Conservation (phyloP, 2,888 invertebrate species). For the Melanchra persicariae region DNA sequence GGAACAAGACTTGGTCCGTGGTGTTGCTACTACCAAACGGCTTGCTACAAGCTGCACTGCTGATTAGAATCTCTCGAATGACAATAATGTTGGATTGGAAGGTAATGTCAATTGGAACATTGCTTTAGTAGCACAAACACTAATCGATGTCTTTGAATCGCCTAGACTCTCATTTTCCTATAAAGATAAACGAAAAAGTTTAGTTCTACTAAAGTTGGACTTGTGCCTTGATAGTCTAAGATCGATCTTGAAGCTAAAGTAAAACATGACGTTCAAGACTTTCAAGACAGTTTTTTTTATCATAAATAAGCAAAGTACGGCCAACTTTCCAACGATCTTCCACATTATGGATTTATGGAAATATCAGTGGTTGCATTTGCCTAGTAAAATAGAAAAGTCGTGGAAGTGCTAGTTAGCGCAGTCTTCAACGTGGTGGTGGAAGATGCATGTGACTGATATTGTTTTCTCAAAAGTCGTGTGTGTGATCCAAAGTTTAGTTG, state of each 20-base stretch:
- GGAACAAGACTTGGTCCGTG: neutral
- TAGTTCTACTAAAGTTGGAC: neutral
- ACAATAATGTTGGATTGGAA: neutral
- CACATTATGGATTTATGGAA: conserved; percentile 40
- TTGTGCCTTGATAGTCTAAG: neutral
- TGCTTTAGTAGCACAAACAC: neutral
- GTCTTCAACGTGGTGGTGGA: neutral
- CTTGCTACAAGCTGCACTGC: neutral
- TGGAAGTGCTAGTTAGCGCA: conserved; percentile 12
- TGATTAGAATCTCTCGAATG: neutral
- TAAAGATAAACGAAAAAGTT: neutral
- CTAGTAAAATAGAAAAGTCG: conserved; percentile 15
- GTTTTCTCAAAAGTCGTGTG: conserved; percentile 17
- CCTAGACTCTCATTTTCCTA: neutral
- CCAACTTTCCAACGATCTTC: conserved; percentile 9
- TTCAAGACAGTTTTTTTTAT: conserved; percentile 10
- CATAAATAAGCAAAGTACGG: conserved; percentile 7
- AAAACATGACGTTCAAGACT: neutral
- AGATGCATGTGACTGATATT: conserved; percentile 4
- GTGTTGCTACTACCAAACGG: neutral
- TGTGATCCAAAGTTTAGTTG: neutral
- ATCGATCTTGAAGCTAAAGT: neutral
- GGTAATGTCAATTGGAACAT: neutral
- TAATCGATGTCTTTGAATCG: neutral
- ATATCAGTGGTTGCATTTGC: conserved; percentile 15